Percentiles rank a stretch among this genome's conserved stretches.
Conservation (phyloP, 2,888 invertebrate species). For the Pantelozetes paolii region DNA sequence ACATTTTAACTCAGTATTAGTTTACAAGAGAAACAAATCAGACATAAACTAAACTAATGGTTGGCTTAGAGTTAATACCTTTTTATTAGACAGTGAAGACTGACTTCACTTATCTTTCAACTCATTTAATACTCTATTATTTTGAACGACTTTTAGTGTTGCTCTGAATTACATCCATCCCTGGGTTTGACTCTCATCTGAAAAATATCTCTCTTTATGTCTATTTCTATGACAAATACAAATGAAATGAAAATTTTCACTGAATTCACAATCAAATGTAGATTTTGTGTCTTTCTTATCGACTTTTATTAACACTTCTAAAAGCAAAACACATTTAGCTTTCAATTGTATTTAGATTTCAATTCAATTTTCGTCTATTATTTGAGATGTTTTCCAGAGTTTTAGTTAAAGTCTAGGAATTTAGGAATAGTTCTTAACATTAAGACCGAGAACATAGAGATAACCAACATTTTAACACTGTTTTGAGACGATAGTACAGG, state of each 20-base stretch:
- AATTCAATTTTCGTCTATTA: too few relatives aligned
- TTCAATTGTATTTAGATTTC: too few relatives aligned
- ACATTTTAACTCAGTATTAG: background rate
- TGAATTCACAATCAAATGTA: background rate
- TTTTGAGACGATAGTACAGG: background rate
- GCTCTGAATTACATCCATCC: background rate
- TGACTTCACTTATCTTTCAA: background rate
- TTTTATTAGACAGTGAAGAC: conserved; percentile 15
- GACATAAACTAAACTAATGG: background rate
- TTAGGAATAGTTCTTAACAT: too few relatives aligned
- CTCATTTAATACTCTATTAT: background rate
- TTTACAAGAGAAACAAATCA: conserved; percentile 11
- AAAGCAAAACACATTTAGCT: too few relatives aligned
- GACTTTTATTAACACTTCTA: too few relatives aligned
- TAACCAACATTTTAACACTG: too few relatives aligned
- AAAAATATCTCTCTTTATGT: background rate
- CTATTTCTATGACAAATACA: background rate
- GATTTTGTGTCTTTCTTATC: background rate
- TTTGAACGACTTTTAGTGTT: background rate
- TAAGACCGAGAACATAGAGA: too few relatives aligned
- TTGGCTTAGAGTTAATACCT: conserved; percentile 25
- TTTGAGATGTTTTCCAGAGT: too few relatives aligned
- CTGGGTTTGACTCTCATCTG: background rate
- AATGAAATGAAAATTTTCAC: background rate
- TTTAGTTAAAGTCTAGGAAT: too few relatives aligned